These are phyloP conservation scores for Tinea semifulvella DNA, from an alignment of 2,888 invertebrate genomes.

Conservation along the genomic window DNA sequence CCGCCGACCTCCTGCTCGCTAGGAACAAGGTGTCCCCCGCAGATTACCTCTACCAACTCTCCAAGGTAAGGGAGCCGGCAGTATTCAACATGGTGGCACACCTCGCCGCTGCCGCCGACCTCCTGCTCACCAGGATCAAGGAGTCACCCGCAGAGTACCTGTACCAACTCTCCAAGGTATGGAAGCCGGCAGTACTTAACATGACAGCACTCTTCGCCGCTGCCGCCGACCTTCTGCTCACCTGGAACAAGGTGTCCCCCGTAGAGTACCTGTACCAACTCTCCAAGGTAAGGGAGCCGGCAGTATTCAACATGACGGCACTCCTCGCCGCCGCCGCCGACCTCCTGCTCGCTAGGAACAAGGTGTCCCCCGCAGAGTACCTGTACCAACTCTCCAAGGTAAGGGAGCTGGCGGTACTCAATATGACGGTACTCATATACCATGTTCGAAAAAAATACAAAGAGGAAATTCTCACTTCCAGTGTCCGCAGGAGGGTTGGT, in stretches of 20 bases:
- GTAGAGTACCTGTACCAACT: conserved; percentile 84
- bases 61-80: conserved; percentile 62
- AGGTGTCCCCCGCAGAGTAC: conserved; percentile 79
- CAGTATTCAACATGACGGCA: conserved; percentile 52
- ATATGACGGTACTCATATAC: too few relatives aligned
- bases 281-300: conserved; percentile 68
- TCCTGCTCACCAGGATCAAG: conserved; percentile 77
- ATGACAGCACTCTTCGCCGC: conserved; percentile 73
- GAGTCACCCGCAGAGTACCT: conserved; percentile 81
- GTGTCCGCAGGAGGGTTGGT: conserved; percentile 53
- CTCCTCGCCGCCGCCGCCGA: conserved; percentile 85
- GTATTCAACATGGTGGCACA: too few relatives aligned
- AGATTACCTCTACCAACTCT: conserved; percentile 80
- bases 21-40: conserved; percentile 80
- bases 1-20: conserved; percentile 82
- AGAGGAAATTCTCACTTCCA: conserved; percentile 23
- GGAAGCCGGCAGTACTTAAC: conserved; percentile 44
- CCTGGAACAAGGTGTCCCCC: conserved; percentile 76
- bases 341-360: conserved; percentile 76
- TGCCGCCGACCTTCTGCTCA: conserved; percentile 83
- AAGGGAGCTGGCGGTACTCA: background rate
- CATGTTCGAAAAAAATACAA: too few relatives aligned
- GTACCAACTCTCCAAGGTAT: conserved; percentile 80
- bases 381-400: conserved; percentile 84
- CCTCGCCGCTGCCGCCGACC: conserved; percentile 84